Base-by-base conservation (phyloP, 2,113 vertebrate species). In the Apodemus speciosus region DNA sequence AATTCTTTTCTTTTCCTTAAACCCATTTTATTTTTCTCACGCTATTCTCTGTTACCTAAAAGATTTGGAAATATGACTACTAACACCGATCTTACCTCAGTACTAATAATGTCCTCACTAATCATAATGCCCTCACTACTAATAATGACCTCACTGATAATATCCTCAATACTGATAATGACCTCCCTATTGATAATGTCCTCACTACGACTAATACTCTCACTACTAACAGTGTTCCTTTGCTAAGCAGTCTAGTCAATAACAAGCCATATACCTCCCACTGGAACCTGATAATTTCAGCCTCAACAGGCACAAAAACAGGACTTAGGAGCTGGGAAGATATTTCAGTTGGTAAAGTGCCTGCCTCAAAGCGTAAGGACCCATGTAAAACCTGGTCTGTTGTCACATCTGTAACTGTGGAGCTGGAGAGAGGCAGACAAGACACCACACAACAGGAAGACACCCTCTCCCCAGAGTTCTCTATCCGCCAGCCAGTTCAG, bases 1-100 rank as follows among this genome's bases (percentile, higher is more conserved):
- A 94, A 89, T 87, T 49, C 32, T 53, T 90, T 91, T 30, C 88
- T 80, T 85, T 40, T 32, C 40, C 40, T 73, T 69, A 46, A 76
- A 88, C 35, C 2, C n/a, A 83, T 85, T 85, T 66, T 62, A 69
- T 62, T 88, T 93, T 66, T 66, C 51, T 91, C 56, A 14, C 27
- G 43, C 62, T 89, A 79, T 62, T 80, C 87, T 58, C 80, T 94
- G 18, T 56, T 96, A 88, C n/a, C 73, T 92, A 91, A 85, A 46
- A 96, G 32, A 64, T 84, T 18, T 76, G 43, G 30, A 95, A 92
- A 93, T 90, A 81, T 49, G 2, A 71, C 38, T 40, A 40, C 38
- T 72, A 72, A 72, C 38, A 72, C 69, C 69, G 40, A 25, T 40
- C 25, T 75, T 7, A 75, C 69, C 20, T 66, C 30, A 69, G 15